Conservation (phyloP, 2,888 invertebrate genomes). For the Ischnus inquisitorius region DNA sequence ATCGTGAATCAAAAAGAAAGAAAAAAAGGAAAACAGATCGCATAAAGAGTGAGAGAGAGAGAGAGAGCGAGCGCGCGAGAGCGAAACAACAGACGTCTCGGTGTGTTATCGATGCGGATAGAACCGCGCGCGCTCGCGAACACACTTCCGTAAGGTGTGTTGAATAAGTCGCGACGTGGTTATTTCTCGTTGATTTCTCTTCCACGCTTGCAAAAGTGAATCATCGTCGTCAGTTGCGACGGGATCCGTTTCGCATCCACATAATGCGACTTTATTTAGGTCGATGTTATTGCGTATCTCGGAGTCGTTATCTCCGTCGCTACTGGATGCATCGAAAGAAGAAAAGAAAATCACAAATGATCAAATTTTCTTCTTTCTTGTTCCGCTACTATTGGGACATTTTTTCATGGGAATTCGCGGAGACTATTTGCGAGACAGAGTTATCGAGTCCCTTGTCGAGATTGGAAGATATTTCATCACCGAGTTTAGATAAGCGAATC, state of each 20-base stretch:
- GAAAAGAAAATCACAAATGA: neutral
- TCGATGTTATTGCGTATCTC: slow-evolving; percentile 57
- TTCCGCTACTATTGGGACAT: too few relatives aligned
- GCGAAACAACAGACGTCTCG: slow-evolving; percentile 21
- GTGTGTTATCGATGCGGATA: slow-evolving; percentile 47
- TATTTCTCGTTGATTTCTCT: slow-evolving; percentile 18
- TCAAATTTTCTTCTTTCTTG: neutral
- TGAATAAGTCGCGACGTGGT: slow-evolving; percentile 32
- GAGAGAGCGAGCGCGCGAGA: neutral
- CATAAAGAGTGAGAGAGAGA: too few relatives aligned
- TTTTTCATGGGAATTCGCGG: neutral
- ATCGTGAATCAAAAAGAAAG: slow-evolving; percentile 25
- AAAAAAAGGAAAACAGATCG: slow-evolving; percentile 7
- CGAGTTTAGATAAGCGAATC: neutral
- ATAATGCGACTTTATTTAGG: slow-evolving; percentile 44
- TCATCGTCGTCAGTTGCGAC: slow-evolving; percentile 45
- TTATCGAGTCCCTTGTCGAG: neutral
- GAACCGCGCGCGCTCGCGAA: slow-evolving; percentile 4
- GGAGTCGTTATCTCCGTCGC: slow-evolving; percentile 42
- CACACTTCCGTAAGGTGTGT: slow-evolving; percentile 24
- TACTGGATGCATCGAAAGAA: slow-evolving; percentile 2
- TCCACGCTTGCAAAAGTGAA: slow-evolving; percentile 37
- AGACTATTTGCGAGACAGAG: neutral
- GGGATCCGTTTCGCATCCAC: slow-evolving; percentile 20
- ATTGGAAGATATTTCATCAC: neutral